phyloP scores from a whole-genome alignment of 2,113 vertebrate genomes.

The Sialia sialis region DNA sequence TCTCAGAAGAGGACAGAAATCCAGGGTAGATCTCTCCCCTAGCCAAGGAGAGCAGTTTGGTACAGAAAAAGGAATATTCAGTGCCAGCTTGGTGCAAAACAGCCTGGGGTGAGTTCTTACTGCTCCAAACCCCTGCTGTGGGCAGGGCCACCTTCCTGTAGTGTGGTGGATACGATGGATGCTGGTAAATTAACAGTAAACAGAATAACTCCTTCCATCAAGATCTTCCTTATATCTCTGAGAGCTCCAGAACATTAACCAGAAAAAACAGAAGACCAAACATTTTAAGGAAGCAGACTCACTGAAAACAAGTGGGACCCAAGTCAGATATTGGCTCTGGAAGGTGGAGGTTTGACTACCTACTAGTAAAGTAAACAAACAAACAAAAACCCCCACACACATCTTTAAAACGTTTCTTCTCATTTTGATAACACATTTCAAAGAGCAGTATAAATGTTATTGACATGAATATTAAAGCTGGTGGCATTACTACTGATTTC shows the following conservation, averaged over 20 bases:
- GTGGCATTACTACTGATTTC: not conserved
- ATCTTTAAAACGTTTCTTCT: not conserved
- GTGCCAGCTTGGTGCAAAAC: not conserved
- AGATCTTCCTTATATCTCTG: not conserved
- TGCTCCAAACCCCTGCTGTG: not conserved
- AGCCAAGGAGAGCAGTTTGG: not conserved
- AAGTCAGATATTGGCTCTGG: too few relatives aligned
- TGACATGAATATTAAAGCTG: not conserved
- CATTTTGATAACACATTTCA: not conserved
- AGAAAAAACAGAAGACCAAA: not conserved
- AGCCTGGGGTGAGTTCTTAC: not conserved
- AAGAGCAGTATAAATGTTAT: not conserved
- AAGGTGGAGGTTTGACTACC: too few relatives aligned
- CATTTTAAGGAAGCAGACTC: not conserved
- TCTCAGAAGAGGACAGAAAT: not conserved
- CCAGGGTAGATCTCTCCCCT: rapidly evolving
- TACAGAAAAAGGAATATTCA: not conserved
- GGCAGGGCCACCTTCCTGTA: not conserved
- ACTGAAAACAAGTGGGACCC: rapidly evolving
- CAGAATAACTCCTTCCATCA: not conserved
- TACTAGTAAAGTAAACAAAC: not conserved
- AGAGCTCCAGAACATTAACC: not conserved
- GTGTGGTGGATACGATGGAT: not conserved
- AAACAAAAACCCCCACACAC: not conserved
- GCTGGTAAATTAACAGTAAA: not conserved